Evolutionary conservation across 2,113 vertebrate species (phyloP).

Genomic region (Nicator chloris): DNA sequence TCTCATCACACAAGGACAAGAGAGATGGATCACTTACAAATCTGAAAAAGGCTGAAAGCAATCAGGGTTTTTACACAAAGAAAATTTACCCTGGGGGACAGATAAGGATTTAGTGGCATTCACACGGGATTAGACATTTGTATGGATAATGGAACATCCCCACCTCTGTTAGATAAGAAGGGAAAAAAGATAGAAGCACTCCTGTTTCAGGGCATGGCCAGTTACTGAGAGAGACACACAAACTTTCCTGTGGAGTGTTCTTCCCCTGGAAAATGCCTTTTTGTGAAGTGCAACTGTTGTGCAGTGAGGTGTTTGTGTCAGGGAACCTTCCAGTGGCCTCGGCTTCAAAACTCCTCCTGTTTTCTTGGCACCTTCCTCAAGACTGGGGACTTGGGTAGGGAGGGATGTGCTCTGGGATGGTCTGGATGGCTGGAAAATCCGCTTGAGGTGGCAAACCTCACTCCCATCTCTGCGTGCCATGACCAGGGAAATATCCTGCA

Average conservation of each 20-base stretch:
- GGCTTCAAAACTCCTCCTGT: background rate
- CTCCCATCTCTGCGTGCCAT: background rate
- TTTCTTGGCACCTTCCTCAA: background rate
- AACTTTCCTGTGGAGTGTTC: background rate
- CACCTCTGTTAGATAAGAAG: conserved; percentile 31
- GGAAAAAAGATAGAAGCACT: background rate
- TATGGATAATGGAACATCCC: conserved; percentile 35
- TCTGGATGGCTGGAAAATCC: background rate
- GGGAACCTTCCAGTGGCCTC: background rate
- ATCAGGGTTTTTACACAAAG: conserved; percentile 21
- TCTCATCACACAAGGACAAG: background rate
- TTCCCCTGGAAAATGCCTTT: background rate
- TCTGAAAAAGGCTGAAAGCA: background rate
- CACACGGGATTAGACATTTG: conserved; percentile 53
- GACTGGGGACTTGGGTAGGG: background rate
- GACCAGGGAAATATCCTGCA: background rate
- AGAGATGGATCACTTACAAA: conserved; percentile 18
- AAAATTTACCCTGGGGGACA: conserved; percentile 36
- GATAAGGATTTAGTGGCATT: conserved; percentile 39
- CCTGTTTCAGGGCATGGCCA: conserved; percentile 1
- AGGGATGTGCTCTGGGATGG: background rate
- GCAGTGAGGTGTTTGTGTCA: background rate
- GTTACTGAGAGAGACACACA: background rate
- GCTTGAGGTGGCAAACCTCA: background rate
- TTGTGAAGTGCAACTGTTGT: background rate